phyloP scores from a whole-genome alignment of 2,888 invertebrate genomes.

The Leptopilina myrica region DNA sequence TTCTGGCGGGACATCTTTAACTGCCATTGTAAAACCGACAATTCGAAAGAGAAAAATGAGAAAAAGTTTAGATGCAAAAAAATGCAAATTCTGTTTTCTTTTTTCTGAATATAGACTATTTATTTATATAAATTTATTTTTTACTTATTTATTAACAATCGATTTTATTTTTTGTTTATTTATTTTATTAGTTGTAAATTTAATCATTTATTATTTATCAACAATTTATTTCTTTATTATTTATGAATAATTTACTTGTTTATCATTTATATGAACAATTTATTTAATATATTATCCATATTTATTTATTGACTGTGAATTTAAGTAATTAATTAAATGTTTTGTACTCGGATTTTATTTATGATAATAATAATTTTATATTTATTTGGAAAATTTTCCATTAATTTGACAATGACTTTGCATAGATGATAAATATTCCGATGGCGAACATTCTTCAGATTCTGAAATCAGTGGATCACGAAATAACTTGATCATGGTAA shows the following conservation, averaged over 20 bases:
- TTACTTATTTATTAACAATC: not conserved
- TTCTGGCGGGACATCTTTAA: slow-evolving; percentile 5
- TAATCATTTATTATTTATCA: too few relatives aligned
- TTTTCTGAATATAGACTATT: not conserved
- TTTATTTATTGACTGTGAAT: too few relatives aligned
- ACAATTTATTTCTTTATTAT: too few relatives aligned
- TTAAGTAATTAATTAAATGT: not conserved
- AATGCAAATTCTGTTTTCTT: too few relatives aligned
- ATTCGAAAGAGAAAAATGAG: not conserved
- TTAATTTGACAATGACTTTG: not conserved
- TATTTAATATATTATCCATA: not conserved
- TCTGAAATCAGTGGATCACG: not conserved
- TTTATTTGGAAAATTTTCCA: not conserved
- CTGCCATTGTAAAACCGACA: slow-evolving; percentile 35
- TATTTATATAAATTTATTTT: not conserved
- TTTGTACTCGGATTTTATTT: not conserved
- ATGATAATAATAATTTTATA: not conserved
- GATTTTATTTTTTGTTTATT: too few relatives aligned
- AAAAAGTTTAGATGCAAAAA: not conserved
- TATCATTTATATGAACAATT: too few relatives aligned
- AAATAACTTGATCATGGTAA: slow-evolving; percentile 18
- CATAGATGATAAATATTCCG: not conserved
- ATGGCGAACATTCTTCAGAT: not conserved
- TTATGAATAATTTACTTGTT: too few relatives aligned
- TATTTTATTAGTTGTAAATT: too few relatives aligned